phyloP scores from a whole-genome alignment of 1,140 invertebrate genomes.

The Steinernema khuongi region DNA sequence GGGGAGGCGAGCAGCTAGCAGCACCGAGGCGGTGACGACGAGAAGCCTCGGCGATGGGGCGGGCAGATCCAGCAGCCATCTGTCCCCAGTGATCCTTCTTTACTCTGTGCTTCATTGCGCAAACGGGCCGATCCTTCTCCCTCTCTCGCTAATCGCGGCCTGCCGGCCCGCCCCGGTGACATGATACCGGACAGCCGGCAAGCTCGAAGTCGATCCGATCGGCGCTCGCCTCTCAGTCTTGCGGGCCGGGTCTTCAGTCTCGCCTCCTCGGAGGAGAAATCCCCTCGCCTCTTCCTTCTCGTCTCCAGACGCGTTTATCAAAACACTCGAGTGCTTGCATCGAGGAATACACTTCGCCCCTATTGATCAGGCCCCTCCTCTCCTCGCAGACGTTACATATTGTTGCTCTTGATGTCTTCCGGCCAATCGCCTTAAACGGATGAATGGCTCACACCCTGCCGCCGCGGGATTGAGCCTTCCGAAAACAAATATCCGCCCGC shows the following conservation, averaged over 20 bases:
- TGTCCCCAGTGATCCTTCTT: not conserved
- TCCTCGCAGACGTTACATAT: no score
- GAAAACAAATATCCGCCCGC: no score
- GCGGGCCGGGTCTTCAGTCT: not conserved
- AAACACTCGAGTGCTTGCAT: no score
- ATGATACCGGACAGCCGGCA: not conserved
- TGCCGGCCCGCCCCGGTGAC: not conserved
- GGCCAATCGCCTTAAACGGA: no score
- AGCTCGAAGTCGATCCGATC: not conserved
- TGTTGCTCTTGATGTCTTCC: no score
- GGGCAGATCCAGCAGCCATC: constrained; percentile 11
- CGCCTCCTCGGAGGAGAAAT: not conserved
- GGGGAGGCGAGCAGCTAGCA: not conserved
- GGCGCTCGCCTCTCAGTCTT: not conserved
- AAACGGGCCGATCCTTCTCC: not conserved
- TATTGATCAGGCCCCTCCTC: no score
- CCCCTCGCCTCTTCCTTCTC: not conserved
- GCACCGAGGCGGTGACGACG: not conserved
- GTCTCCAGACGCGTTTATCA: no score
- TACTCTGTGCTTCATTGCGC: not conserved
- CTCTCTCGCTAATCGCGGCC: not conserved
- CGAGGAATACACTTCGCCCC: no score
- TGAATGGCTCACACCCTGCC: no score
- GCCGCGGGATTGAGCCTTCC: no score
- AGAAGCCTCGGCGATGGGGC: constrained; percentile 5